Conservation (phyloP, 2,888 invertebrate genomes). For the Chrysolina oricalcia region DNA sequence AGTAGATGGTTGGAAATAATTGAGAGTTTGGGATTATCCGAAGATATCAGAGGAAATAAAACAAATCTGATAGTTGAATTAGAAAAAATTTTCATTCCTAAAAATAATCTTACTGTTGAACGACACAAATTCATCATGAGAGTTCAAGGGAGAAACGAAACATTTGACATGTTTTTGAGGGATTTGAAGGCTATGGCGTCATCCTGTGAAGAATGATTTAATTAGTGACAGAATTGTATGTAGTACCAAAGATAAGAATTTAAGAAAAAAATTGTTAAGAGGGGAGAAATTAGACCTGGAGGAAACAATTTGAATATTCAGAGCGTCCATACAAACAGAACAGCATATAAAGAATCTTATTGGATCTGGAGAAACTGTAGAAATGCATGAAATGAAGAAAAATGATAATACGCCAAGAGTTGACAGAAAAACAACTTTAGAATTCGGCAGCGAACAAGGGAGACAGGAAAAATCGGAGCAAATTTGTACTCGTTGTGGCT, state of each 20-base stretch:
- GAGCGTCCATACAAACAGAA: conserved; percentile 7
- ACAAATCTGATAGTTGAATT: neutral
- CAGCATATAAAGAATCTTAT: neutral
- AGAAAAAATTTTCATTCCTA: neutral
- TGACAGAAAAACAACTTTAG: no score
- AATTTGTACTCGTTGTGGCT: neutral
- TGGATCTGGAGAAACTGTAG: no score
- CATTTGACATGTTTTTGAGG: no score
- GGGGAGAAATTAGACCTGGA: neutral
- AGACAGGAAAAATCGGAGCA: neutral
- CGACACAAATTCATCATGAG: no score
- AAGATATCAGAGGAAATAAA: neutral
- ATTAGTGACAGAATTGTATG: neutral
- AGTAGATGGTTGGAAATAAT: conserved; percentile 4
- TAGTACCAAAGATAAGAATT: neutral
- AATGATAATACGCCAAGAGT: no score
- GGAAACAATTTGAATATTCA: neutral
- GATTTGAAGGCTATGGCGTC: no score
- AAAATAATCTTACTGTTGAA: no score
- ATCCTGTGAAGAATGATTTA: neutral
- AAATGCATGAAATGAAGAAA: no score
- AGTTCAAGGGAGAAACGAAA: no score
- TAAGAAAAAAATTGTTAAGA: no score
- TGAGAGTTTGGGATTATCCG: neutral
- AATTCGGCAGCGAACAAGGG: no score